Conservation (phyloP, 2,113 vertebrate genomes). For the Urocitellus parryii region DNA sequence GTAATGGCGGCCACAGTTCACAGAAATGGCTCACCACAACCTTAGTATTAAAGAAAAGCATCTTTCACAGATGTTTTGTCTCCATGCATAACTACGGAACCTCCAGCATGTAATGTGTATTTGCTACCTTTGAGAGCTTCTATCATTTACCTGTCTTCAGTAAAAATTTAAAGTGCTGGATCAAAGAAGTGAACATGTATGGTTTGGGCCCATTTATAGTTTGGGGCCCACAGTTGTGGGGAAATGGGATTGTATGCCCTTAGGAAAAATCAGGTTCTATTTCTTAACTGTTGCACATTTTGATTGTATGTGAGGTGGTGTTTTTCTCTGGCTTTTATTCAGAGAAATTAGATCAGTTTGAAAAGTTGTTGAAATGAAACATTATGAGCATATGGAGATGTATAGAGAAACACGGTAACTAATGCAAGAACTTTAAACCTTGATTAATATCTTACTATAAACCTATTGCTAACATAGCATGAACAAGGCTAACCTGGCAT, state of each 20-base stretch:
- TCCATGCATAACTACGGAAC: conserved; percentile 64
- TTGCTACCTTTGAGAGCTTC: conserved; percentile 63
- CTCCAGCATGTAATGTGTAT: conserved; percentile 52
- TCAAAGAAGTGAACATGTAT: conserved; percentile 51
- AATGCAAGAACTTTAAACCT: neutral
- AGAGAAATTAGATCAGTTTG: neutral
- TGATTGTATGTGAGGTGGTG: neutral
- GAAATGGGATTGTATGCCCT: neutral
- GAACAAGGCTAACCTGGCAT: rapidly evolving
- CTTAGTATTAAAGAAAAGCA: conserved; percentile 60
- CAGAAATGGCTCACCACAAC: too few relatives aligned
- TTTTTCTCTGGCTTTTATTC: conserved; percentile 44
- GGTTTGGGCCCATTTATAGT: conserved; percentile 1
- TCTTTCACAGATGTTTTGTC: conserved; percentile 75
- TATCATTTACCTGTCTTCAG: conserved; percentile 79
- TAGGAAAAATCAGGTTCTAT: conserved; percentile 60
- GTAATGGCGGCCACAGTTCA: too few relatives aligned
- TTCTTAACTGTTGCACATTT: conserved; percentile 54
- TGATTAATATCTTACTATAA: neutral
- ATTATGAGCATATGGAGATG: neutral
- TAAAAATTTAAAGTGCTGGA: conserved; percentile 79
- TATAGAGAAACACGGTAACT: neutral
- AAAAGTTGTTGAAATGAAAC: conserved; percentile 49
- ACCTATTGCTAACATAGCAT: neutral
- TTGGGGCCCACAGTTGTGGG: neutral